Conservation (phyloP, 2,797 vertebrate genomes). For the Poeciliopsis paucimaculata region DNA sequence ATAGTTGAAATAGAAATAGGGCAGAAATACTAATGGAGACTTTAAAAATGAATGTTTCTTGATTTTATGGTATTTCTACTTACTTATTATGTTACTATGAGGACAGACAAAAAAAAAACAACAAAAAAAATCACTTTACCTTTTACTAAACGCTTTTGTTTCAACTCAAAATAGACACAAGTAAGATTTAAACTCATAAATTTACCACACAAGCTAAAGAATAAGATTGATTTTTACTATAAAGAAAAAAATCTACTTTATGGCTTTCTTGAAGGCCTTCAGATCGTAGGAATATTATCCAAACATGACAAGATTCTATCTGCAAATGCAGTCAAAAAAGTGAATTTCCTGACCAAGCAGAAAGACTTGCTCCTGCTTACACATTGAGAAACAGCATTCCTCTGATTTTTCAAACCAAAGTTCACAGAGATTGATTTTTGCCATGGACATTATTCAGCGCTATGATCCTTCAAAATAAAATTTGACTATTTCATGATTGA, state of each 20-base stretch:
- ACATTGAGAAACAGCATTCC: not conserved
- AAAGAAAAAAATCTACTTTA: not conserved
- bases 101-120: not conserved
- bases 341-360: not conserved
- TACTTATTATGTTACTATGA: not conserved
- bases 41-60: not conserved
- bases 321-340: not conserved
- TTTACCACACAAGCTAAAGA: not conserved
- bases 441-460: not conserved
- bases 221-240: not conserved
- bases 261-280: not conserved
- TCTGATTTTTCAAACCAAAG: not conserved
- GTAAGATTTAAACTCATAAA: not conserved
- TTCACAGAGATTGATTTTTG: not conserved
- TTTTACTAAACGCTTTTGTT: not conserved
- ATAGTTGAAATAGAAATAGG: constrained; percentile 14
- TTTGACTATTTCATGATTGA: not conserved
- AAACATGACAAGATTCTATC: not conserved
- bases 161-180: not conserved
- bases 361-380: not conserved
- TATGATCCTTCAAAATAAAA: not conserved
- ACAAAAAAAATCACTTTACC: not conserved
- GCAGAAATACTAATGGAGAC: constrained; percentile 31
- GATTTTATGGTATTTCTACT: not conserved
- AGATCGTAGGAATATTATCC: not conserved